Percentiles rank a stretch among this genome's conserved stretches.
These are phyloP conservation scores for Empidonax alnorum DNA, from an alignment of 2,113 vertebrate genomes.

Conservation along the genomic window DNA sequence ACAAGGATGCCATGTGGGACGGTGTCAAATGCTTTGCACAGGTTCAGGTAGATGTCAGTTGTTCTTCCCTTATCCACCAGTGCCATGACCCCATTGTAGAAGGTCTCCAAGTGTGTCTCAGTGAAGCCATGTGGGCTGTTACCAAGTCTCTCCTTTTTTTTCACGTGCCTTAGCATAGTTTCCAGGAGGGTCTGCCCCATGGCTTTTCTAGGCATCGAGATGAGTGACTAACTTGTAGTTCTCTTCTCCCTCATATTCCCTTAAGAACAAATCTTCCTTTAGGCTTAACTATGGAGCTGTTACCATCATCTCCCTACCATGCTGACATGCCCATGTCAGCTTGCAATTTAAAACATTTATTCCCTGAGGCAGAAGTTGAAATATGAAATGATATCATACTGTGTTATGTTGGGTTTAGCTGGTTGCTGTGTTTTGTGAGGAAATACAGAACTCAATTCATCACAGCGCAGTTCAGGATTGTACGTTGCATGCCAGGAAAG, in stretches of 20 bases:
- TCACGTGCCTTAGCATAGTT: background rate
- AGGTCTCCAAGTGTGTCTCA: background rate
- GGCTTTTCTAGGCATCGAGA: background rate
- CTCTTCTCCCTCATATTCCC: background rate
- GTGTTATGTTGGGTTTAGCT: background rate
- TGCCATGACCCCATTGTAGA: background rate
- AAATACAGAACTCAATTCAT: background rate
- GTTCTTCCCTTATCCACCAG: background rate
- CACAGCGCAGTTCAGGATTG: background rate
- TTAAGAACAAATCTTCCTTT: background rate
- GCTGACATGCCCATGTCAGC: background rate
- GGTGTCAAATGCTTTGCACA: background rate
- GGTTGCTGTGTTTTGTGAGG: background rate
- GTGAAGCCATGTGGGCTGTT: background rate
- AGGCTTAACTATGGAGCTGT: background rate
- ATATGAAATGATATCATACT: background rate
- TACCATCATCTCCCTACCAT: background rate
- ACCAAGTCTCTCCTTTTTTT: background rate
- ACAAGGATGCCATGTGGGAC: background rate
- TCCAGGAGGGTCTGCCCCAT: background rate
- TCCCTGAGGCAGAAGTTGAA: constrained; percentile 3
- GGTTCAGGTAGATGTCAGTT: background rate
- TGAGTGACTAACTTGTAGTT: background rate
- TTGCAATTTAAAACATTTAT: background rate
- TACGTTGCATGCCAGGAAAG: background rate